Evolutionary conservation across 2,113 vertebrate genomes (phyloP).

Genomic region (Oenanthe oenanthe): DNA sequence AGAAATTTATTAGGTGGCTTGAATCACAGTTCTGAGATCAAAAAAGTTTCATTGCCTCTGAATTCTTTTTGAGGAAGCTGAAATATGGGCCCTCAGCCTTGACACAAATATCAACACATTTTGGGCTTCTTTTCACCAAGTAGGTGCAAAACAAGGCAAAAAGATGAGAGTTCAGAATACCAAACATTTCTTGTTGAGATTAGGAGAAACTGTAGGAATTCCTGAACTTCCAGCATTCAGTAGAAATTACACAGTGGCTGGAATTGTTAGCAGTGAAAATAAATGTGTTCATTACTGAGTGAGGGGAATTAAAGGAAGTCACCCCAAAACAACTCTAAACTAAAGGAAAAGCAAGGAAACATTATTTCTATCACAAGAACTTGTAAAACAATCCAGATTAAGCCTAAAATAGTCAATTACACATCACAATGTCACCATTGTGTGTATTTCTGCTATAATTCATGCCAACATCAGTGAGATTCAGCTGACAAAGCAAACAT

Average conservation of each 20-base stretch:
- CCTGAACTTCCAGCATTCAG: not conserved
- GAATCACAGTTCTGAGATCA: not conserved
- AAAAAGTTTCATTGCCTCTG: not conserved
- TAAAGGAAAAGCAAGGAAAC: not conserved
- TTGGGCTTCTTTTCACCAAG: not conserved
- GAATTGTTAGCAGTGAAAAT: not conserved
- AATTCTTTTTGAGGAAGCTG: not conserved
- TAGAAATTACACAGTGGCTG: not conserved
- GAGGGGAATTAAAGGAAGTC: not conserved
- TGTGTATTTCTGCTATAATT: not conserved
- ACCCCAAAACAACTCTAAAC: not conserved
- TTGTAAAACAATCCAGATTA: not conserved
- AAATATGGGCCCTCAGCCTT: not conserved
- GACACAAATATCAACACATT: not conserved
- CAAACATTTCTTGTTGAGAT: not conserved
- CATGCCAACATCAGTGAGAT: not conserved
- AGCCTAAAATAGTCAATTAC: not conserved
- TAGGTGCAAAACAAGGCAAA: not conserved
- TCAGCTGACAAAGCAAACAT: not conserved
- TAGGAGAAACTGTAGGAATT: not conserved
- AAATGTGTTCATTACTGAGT: not conserved
- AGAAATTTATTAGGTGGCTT: not conserved
- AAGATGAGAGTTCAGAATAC: not conserved
- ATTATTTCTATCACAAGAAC: not conserved
- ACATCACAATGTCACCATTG: not conserved